Percentiles rank a stretch among this genome's conserved stretches.
Conservation (phyloP, 2,797 vertebrate species). For the Liasis olivaceus region DNA sequence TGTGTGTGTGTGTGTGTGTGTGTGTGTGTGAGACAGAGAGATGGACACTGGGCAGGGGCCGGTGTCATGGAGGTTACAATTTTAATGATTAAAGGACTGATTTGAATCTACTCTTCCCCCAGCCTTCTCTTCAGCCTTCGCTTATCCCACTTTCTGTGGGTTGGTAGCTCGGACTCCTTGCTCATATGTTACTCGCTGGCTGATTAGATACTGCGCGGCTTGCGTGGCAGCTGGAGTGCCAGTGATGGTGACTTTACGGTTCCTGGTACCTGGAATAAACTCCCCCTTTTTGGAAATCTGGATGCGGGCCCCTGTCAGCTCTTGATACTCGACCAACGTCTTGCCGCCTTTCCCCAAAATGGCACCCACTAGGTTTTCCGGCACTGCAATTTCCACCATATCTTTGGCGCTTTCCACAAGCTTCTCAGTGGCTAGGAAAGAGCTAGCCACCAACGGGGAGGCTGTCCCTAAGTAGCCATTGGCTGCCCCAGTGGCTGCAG, state of each 20-base stretch:
- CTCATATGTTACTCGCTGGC: constrained; percentile 97
- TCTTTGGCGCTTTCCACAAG: constrained; percentile 90
- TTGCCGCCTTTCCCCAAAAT: constrained; percentile 96
- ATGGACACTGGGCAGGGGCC: constrained; percentile 13
- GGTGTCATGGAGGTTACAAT: constrained; percentile 9
- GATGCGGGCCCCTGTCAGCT: constrained; percentile 95
- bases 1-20: background rate
- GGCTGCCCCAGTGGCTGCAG: constrained; percentile 84
- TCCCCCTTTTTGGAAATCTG: constrained; percentile 98
- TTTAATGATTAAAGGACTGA: constrained; percentile 16
- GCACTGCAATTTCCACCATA: constrained; percentile 94
- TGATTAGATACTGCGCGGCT: constrained; percentile 97
- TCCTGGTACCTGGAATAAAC: constrained; percentile 96
- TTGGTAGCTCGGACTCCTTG: constrained; percentile 95
- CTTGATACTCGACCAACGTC: constrained; percentile 96
- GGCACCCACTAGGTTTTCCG: constrained; percentile 94
- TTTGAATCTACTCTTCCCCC: constrained; percentile 32
- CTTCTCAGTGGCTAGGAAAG: constrained; percentile 91
- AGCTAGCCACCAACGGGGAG: constrained; percentile 87
- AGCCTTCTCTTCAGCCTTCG: constrained; percentile 58
- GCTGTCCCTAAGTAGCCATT: constrained; percentile 90
- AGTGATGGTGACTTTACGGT: constrained; percentile 96
- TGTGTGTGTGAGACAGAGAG: background rate
- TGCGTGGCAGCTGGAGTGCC: constrained; percentile 92
- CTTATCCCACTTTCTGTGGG: constrained; percentile 93